phyloP scores from a whole-genome alignment of 53 echinoderm and acorn worm genomes.

The Astropecten irregularis region DNA sequence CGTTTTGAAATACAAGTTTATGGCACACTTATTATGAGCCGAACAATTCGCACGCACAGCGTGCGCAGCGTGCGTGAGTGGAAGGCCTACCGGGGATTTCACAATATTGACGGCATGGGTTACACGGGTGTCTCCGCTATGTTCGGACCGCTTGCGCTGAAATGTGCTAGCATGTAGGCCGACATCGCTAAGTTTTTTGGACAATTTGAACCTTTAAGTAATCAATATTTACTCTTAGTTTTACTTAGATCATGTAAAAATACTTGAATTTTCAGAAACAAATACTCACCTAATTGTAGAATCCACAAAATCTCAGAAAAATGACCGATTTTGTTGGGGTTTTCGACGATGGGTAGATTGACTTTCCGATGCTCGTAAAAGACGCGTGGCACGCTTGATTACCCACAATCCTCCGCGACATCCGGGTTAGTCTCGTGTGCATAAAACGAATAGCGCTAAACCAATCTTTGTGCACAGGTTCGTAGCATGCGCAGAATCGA shows the following conservation, averaged over 20 bases:
- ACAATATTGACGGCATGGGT: not conserved
- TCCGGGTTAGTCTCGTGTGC: not conserved
- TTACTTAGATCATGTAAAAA: not conserved
- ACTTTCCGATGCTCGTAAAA: not conserved
- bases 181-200: not conserved
- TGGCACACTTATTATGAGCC: not conserved
- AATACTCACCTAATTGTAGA: not conserved
- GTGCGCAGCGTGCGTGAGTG: not conserved
- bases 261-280: not conserved
- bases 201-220: not conserved
- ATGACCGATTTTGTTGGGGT: not conserved
- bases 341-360: not conserved
- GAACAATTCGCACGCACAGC: not conserved
- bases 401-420: slow-evolving; percentile 8
- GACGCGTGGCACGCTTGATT: not conserved
- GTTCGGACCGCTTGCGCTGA: not conserved
- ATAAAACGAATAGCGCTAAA: not conserved
- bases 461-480: not conserved
- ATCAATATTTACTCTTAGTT: not conserved
- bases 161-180: not conserved
- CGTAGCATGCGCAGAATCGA: not conserved
- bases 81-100: not conserved
- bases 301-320: not conserved
- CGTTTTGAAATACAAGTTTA: not conserved
- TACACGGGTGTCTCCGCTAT: not conserved